phyloP scores from a whole-genome alignment of 2,888 invertebrate genomes.

The Malthinus flaveolus region DNA sequence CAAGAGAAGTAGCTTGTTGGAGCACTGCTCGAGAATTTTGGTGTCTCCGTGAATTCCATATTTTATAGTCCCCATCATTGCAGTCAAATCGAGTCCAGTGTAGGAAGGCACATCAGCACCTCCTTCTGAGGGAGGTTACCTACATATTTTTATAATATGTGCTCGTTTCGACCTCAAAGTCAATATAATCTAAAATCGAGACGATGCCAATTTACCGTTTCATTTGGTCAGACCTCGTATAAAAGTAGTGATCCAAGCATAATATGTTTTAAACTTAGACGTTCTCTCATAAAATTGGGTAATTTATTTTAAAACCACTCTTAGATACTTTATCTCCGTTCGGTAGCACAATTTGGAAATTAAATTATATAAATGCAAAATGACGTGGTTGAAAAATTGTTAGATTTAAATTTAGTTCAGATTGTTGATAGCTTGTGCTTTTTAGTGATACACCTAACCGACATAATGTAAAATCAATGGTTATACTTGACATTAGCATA shows the following conservation, averaged over 20 bases:
- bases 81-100: too few relatives aligned
- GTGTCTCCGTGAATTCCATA: too few relatives aligned
- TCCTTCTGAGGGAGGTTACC: too few relatives aligned
- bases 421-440: constrained; percentile 22
- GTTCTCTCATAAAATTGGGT: constrained; percentile 19
- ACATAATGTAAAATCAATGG: constrained; percentile 27
- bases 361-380: constrained; percentile 15
- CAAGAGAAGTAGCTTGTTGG: too few relatives aligned
- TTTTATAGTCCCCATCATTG: too few relatives aligned
- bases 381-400: constrained; percentile 19
- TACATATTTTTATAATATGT: too few relatives aligned
- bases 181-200: too few relatives aligned
- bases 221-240: too few relatives aligned
- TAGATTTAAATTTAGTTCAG: constrained; percentile 12
- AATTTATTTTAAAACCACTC: constrained; percentile 21
- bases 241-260: constrained; percentile 21
- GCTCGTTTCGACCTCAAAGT: too few relatives aligned
- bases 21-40: too few relatives aligned
- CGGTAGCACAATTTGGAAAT: constrained; percentile 12
- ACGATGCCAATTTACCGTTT: too few relatives aligned
- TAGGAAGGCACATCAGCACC: too few relatives aligned
- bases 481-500: constrained; percentile 19
- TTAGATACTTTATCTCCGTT: constrained; percentile 5
- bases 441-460: constrained; percentile 19
- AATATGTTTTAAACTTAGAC: constrained; percentile 15